Percentiles rank a stretch among this genome's conserved stretches.
Evolutionary conservation across 2,888 invertebrate genomes (phyloP).

Genomic region (Taenaris catops): DNA sequence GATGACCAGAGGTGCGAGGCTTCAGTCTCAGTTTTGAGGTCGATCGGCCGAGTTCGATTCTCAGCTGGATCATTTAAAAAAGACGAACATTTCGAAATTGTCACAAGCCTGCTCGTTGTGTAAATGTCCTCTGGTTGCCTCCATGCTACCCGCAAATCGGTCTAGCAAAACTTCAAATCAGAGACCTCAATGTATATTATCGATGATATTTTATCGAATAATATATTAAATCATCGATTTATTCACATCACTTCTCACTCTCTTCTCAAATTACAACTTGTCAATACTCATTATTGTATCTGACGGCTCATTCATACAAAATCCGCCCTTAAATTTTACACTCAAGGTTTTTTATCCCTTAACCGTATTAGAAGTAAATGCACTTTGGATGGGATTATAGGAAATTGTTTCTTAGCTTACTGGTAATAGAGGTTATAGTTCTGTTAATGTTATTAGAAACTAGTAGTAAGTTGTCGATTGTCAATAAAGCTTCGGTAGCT

Average conservation of each 20-base stretch:
- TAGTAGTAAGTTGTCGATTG: slow-evolving; percentile 8
- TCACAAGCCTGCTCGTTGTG: too few relatives aligned
- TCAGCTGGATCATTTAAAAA: too few relatives aligned
- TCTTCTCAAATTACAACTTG: slow-evolving; percentile 19
- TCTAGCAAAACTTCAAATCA: too few relatives aligned
- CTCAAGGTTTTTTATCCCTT: slow-evolving; percentile 6
- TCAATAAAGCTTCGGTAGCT: slow-evolving; percentile 16
- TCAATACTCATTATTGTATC: slow-evolving; percentile 13
- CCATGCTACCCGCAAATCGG: too few relatives aligned
- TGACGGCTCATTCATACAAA: not conserved
- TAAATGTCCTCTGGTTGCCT: too few relatives aligned
- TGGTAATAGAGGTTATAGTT: not conserved
- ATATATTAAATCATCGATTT: too few relatives aligned
- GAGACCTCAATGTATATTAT: too few relatives aligned
- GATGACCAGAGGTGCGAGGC: too few relatives aligned
- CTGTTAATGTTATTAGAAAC: not conserved
- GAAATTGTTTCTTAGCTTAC: not conserved
- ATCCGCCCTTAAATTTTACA: not conserved
- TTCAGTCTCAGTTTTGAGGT: too few relatives aligned
- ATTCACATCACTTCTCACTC: slow-evolving; percentile 12
- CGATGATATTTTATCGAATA: too few relatives aligned
- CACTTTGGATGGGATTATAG: not conserved
- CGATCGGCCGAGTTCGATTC: too few relatives aligned
- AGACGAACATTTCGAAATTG: too few relatives aligned
- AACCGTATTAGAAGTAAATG: not conserved